Percentiles rank a stretch among this genome's conserved stretches.
Evolutionary conservation across 2,797 vertebrate species (phyloP).

Genomic region (Etheostoma perlongum): DNA sequence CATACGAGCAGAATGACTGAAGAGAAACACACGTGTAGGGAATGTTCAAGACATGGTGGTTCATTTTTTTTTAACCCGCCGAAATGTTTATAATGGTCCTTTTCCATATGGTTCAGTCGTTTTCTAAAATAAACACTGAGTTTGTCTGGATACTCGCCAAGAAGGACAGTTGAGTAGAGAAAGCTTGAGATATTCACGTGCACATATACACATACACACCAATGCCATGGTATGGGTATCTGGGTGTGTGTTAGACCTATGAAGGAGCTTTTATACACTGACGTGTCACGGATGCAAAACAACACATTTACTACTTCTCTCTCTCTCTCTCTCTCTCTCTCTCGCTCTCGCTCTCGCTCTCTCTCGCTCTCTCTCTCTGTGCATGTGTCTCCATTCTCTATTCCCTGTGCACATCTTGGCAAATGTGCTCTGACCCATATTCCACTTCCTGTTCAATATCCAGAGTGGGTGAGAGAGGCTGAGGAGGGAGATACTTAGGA

Average conservation of each 20-base stretch:
- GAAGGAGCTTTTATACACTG: constrained; percentile 7
- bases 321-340: too few species aligned
- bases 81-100: constrained; percentile 23
- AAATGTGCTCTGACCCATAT: constrained; percentile 77
- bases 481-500: constrained; percentile 3
- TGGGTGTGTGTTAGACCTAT: not conserved
- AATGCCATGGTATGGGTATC: not conserved
- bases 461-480: constrained; percentile 9
- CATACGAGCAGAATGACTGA: constrained; percentile 30
- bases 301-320: too few species aligned
- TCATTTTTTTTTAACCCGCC: not conserved
- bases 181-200: constrained; percentile 14
- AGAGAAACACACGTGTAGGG: constrained; percentile 41
- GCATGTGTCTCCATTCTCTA: constrained; percentile 10
- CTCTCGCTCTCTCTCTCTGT: too few species aligned
- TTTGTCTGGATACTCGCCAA: constrained; percentile 48
- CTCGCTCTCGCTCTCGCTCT: too few species aligned
- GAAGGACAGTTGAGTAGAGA: constrained; percentile 28
- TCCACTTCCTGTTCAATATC: constrained; percentile 70
- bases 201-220: not conserved
- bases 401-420: constrained; percentile 34
- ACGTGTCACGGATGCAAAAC: not conserved
- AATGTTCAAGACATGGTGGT: constrained; percentile 21
- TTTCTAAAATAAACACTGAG: constrained; percentile 50
- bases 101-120: constrained; percentile 23